A percentile compares a stretch with the other conserved stretches of the same genome.
phyloP scores from a whole-genome alignment of 2,888 invertebrate genomes.

The Magallana nippona region DNA sequence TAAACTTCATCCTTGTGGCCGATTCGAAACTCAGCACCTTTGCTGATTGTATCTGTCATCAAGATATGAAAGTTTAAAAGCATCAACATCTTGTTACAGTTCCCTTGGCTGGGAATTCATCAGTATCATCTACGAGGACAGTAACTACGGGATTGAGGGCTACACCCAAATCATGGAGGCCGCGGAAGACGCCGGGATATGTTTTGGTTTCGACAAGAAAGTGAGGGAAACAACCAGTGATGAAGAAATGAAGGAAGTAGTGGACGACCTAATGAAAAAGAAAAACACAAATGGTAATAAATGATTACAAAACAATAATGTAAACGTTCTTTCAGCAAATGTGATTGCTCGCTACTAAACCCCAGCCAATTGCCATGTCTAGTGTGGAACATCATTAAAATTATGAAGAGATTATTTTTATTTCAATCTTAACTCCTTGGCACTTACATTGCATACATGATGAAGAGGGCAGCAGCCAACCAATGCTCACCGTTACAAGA shows the following conservation, averaged over 20 bases:
- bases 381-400: no score
- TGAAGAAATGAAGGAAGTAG: slow-evolving; percentile 73
- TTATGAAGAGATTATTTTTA: no score
- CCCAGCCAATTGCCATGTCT: no score
- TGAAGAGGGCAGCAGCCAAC: no score
- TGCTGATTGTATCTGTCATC: background rate
- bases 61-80: background rate
- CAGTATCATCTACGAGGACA: slow-evolving; percentile 82
- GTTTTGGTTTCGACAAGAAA: slow-evolving; percentile 81
- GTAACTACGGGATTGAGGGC: slow-evolving; percentile 83
- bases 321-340: no score
- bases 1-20: no score
- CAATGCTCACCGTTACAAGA: no score
- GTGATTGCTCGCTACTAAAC: no score
- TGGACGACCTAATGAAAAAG: slow-evolving; percentile 79
- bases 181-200: slow-evolving; percentile 81
- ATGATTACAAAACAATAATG: background rate
- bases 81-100: slow-evolving; percentile 69
- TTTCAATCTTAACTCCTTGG: no score
- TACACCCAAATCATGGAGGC: slow-evolving; percentile 80
- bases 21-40: no score
- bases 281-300: slow-evolving; percentile 81
- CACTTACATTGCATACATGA: no score
- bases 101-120: slow-evolving; percentile 83
- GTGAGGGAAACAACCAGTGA: slow-evolving; percentile 72